Evolutionary conservation across 1,140 invertebrate genomes (phyloP).

Genomic region (Aricia agestis): DNA sequence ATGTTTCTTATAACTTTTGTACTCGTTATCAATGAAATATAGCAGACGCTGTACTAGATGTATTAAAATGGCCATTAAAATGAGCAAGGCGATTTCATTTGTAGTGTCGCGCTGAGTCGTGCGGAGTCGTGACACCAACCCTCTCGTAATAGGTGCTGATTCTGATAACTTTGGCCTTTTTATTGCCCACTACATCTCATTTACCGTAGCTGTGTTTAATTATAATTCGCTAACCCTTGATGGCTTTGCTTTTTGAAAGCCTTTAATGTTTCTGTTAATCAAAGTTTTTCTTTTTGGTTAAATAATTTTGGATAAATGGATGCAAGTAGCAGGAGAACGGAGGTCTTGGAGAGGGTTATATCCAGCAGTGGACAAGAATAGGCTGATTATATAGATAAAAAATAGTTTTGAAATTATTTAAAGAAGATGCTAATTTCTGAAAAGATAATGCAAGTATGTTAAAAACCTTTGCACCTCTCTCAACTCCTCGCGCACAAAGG

Average conservation of each 20-base stretch:
- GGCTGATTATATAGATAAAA: too few species aligned
- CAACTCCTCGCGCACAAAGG: too few species aligned
- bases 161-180: constrained; percentile 50
- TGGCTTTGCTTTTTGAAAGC: background rate
- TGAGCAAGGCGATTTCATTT: constrained; percentile 16
- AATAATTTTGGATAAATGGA: too few species aligned
- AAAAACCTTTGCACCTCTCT: too few species aligned
- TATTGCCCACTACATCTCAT: constrained; percentile 54
- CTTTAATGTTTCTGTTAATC: background rate
- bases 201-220: constrained; percentile 36
- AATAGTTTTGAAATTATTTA: too few species aligned
- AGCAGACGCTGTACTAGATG: background rate
- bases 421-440: too few species aligned
- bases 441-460: too few species aligned
- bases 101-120: constrained; percentile 9
- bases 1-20: too few species aligned
- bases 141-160: constrained; percentile 64
- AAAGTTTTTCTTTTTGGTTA: background rate
- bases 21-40: background rate
- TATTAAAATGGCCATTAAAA: constrained; percentile 7
- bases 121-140: constrained; percentile 63
- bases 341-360: too few species aligned
- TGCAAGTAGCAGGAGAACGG: too few species aligned
- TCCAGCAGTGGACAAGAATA: too few species aligned
- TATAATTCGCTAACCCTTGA: constrained; percentile 15